Evolutionary conservation across 2,888 invertebrate genomes (phyloP), one percentile per base, ranked within the genome.

Genomic region (Watsonalla cultraria): DNA sequence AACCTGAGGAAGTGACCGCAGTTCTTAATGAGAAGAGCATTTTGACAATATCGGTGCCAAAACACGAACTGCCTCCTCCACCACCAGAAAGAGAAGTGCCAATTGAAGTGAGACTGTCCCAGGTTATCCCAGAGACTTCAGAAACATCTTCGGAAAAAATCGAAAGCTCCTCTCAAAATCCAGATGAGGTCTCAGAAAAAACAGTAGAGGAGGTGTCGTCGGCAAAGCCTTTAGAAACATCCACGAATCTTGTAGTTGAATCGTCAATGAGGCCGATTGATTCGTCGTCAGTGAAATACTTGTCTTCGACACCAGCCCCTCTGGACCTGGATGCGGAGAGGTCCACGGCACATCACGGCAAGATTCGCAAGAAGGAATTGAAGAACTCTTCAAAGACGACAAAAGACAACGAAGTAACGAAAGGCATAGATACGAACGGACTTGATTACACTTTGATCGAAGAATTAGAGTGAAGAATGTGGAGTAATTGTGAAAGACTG

Each of bases 281-380:
- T 5, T 8, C 34, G 6, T 14, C 14, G 0, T 11, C 42, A 0
- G 11, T 11, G 42, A 42, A 42, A 11, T 11, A 11, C 42, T 7
- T 11, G 9, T 48, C 48, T 8, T 37, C 49, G 4, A 37, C 49
- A 14, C 37, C 37, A 11, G 8, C 49, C 2, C 79, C 86, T 0
- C 55, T 84, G 0, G 84, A 84, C 39, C 80, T 82, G 9, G 86
- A 85, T 9, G 45, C 75, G 11, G 70, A 76, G 7, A 88, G 86
- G 61, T 83, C 84, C 1, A 86, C 88, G 4, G 85, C 86, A 0
- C 84, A 88, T 56, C 76, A 82, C 0, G 89, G 90, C 0, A 90
- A 90, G 64, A 90, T 86, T n/a, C 76, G 89, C 52, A 90, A 90
- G 74, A 90, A 90, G 69, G 90, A 90, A 24, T 63, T 90, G 15